phyloP scores from a whole-genome alignment of 2,888 invertebrate genomes.

The Eupithecia inturbata region DNA sequence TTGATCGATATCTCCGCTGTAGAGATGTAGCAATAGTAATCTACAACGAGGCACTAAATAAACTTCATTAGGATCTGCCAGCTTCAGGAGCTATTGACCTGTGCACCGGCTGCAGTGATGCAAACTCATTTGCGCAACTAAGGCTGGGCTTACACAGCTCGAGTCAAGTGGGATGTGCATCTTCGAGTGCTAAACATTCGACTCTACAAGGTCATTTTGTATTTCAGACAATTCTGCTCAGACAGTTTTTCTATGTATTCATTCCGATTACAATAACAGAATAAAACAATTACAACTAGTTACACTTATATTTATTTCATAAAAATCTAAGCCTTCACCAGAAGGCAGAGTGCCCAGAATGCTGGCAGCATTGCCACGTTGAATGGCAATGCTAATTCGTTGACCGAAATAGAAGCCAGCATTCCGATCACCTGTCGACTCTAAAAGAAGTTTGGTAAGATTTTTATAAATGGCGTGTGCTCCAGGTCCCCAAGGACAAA shows the following conservation, averaged over 20 bases:
- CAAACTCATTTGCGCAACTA: constrained; percentile 34
- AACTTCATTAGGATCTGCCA: constrained; percentile 10
- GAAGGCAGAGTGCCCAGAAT: no score
- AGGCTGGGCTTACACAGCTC: neutral
- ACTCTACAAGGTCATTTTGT: neutral
- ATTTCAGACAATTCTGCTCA: neutral
- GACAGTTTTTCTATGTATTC: neutral
- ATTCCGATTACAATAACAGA: no score
- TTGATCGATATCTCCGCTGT: constrained; percentile 14
- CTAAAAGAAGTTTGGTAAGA: no score
- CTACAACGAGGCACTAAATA: constrained; percentile 6
- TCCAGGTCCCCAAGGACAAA: no score
- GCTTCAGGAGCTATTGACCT: constrained; percentile 24
- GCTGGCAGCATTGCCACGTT: no score
- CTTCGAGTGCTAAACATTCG: neutral
- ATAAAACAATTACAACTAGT: no score
- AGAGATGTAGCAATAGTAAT: constrained; percentile 10
- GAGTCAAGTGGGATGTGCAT: neutral
- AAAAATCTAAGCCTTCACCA: no score
- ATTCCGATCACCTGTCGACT: no score
- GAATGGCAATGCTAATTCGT: no score
- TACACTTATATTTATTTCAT: no score
- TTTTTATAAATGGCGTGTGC: no score
- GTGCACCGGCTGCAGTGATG: constrained; percentile 24
- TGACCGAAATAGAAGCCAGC: no score